phyloP scores from a whole-genome alignment of 2,797 vertebrate species.

The Orientallactaga sibirica region DNA sequence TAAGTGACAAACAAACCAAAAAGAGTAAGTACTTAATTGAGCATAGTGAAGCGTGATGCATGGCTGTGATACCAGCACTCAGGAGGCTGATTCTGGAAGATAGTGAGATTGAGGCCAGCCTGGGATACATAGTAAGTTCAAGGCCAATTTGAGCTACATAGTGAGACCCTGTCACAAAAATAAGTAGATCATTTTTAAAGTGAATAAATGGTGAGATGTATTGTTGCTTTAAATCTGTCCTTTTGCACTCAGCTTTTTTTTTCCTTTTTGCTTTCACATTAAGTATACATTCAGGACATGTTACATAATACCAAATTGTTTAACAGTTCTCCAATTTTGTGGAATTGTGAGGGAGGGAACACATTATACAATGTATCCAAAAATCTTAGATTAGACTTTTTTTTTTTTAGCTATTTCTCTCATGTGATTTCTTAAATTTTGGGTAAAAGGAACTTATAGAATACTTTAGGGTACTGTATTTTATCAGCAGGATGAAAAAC shows the following conservation, averaged over 20 bases:
- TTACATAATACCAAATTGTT: not conserved
- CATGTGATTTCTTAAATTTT: conserved; percentile 43
- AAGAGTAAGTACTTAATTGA: not conserved
- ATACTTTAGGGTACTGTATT: conserved; percentile 1
- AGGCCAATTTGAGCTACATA: not conserved
- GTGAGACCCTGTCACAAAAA: not conserved
- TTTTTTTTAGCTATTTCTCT: conserved; percentile 55
- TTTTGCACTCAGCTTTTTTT: not conserved
- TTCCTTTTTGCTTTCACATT: conserved; percentile 20
- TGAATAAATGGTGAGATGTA: not conserved
- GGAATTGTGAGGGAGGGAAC: not conserved
- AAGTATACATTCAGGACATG: not conserved
- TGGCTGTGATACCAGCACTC: not conserved
- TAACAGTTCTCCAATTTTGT: conserved; percentile 40
- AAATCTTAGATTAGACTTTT: conserved; percentile 48
- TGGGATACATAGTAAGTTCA: not conserved
- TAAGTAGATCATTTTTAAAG: not conserved
- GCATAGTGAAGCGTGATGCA: not conserved
- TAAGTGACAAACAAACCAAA: too few relatives aligned
- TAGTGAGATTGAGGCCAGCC: not conserved
- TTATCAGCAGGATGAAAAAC: conserved; percentile 52
- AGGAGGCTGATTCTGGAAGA: not conserved
- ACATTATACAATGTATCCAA: not conserved
- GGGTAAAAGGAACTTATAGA: conserved; percentile 54
- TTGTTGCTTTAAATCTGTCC: not conserved